These are phyloP conservation scores for Drosophila pandora DNA, from an alignment of 1,140 invertebrate species.

Conservation along the genomic window DNA sequence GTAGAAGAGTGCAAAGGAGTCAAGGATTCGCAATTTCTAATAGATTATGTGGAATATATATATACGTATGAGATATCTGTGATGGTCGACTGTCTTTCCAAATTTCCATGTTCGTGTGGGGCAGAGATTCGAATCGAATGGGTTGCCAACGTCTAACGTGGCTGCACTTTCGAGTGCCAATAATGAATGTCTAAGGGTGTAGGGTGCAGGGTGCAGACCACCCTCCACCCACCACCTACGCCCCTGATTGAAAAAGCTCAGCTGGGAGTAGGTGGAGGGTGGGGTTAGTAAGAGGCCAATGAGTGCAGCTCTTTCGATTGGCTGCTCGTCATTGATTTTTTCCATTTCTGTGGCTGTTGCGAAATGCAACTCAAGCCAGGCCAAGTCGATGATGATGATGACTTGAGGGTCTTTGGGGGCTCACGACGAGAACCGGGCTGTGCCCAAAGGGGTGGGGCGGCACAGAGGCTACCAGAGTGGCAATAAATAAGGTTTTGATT, in stretches of 20 bases:
- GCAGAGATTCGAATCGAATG: slow-evolving; percentile 31
- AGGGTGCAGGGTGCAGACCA: slow-evolving; percentile 1
- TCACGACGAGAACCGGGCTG: background rate
- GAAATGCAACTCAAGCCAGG: slow-evolving; percentile 77
- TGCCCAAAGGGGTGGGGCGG: background rate
- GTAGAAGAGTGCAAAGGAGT: slow-evolving; percentile 95
- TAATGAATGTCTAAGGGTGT: slow-evolving; percentile 76
- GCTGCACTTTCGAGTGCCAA: slow-evolving; percentile 78
- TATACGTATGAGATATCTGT: slow-evolving; percentile 30
- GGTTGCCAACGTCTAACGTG: slow-evolving; percentile 55
- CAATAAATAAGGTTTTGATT: slow-evolving; percentile 83
- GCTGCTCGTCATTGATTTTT: slow-evolving; percentile 75
- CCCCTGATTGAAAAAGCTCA: slow-evolving; percentile 52
- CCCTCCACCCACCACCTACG: background rate
- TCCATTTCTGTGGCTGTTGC: slow-evolving; percentile 52
- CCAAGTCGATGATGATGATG: slow-evolving; percentile 59
- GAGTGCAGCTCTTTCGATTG: slow-evolving; percentile 74
- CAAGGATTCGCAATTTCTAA: slow-evolving; percentile 86
- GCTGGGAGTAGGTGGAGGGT: slow-evolving; percentile 11
- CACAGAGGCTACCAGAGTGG: background rate
- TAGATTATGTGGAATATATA: slow-evolving; percentile 32
- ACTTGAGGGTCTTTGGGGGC: slow-evolving; percentile 54
- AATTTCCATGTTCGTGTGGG: slow-evolving; percentile 52
- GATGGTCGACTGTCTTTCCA: slow-evolving; percentile 61
- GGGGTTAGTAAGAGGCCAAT: slow-evolving; percentile 37